A percentile compares a stretch with the other conserved stretches of the same genome.
Evolutionary conservation across 1,140 invertebrate species (phyloP).

Genomic region (Drosophila insularis): DNA sequence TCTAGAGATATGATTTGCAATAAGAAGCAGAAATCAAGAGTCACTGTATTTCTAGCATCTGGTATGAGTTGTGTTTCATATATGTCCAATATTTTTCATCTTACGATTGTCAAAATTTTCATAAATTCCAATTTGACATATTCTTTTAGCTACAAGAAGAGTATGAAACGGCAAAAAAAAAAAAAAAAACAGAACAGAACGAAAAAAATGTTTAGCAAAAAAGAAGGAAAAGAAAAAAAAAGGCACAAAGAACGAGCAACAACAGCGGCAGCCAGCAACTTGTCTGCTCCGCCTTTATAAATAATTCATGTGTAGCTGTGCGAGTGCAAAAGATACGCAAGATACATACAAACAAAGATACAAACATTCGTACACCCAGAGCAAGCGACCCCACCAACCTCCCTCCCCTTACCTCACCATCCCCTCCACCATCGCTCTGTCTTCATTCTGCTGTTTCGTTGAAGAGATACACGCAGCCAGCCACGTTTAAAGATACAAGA

Average conservation of each 20-base stretch:
- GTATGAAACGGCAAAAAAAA: neutral
- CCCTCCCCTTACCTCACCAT: neutral
- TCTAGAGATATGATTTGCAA: neutral
- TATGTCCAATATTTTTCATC: constrained; percentile 2
- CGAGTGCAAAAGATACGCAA: constrained; percentile 77
- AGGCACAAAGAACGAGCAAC: constrained; percentile 45
- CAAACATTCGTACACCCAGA: constrained; percentile 34
- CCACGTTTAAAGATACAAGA: constrained; percentile 77
- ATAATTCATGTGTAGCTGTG: constrained; percentile 82
- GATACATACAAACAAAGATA: constrained; percentile 39
- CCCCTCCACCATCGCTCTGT: neutral
- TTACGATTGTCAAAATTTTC: neutral
- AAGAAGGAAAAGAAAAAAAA: constrained; percentile 45
- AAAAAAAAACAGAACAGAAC: constrained; percentile 37
- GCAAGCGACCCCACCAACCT: constrained; percentile 4
- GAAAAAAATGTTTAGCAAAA: constrained; percentile 38
- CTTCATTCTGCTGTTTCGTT: neutral
- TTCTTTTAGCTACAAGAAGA: neutral
- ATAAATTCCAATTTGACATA: constrained; percentile 8
- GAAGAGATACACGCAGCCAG: constrained; percentile 47
- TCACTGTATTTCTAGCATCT: neutral
- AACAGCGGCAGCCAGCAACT: constrained; percentile 73
- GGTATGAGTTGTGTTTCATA: neutral
- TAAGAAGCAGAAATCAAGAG: neutral
- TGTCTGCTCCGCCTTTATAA: constrained; percentile 83